phyloP scores from a whole-genome alignment of 1,140 invertebrate genomes.

The Arion vulgaris region DNA sequence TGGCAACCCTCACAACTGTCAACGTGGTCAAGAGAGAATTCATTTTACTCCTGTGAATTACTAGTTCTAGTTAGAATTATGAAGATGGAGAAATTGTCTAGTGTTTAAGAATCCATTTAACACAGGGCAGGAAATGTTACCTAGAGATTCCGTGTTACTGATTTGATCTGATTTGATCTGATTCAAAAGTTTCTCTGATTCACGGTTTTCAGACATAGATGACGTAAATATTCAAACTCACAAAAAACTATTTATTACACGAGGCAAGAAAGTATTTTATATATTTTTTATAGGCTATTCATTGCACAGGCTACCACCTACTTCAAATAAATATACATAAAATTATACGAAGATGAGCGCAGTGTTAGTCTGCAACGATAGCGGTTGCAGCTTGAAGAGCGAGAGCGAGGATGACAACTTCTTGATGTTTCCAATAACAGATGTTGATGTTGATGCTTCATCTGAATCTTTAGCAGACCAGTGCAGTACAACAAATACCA shows the following conservation, averaged over 20 bases:
- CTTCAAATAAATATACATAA: background rate
- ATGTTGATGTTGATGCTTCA: conserved; percentile 46
- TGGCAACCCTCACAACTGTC: background rate
- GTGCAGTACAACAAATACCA: conserved; percentile 27
- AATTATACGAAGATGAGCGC: background rate
- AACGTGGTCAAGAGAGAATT: background rate
- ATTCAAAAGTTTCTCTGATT: too few species aligned
- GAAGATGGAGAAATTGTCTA: too few species aligned
- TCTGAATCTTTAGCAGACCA: conserved; percentile 45
- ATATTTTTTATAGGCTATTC: too few species aligned
- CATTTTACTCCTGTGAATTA: background rate
- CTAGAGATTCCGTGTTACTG: too few species aligned
- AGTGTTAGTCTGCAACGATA: background rate
- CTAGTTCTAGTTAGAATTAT: background rate
- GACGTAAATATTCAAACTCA: too few species aligned
- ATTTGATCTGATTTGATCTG: too few species aligned
- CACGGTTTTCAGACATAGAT: too few species aligned
- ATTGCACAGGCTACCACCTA: background rate
- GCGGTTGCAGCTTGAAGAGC: conserved; percentile 21
- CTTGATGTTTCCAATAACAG: conserved; percentile 55
- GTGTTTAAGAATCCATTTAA: too few species aligned
- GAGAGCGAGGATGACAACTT: conserved; percentile 47
- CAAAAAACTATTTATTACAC: too few species aligned
- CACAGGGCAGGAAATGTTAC: too few species aligned
- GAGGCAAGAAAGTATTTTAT: too few species aligned